Evolutionary conservation across 2,888 invertebrate genomes (phyloP), one percentile per base, ranked within the genome.

Genomic region (Ligdia adustata): DNA sequence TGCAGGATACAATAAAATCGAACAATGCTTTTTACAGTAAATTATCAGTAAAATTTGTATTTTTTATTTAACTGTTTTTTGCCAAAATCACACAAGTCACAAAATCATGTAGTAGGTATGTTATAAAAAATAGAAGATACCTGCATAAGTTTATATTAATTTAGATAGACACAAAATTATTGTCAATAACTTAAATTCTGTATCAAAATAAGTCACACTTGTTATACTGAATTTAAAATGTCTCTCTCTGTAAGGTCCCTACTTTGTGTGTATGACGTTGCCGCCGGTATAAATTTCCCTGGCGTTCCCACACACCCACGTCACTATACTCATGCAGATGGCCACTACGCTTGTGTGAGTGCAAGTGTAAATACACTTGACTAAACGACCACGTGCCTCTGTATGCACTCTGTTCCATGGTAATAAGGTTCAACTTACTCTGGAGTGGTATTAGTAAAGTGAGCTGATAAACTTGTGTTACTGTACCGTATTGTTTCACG

Each of bases 401-500:
- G 47, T 55, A 43, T 52, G 37, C 47, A 55, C 73, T 63, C 64
- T 85, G 68, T 65, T 18, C 0, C 35, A 0, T 50, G 9, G 18
- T 0, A 1, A 26, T 72, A 81, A 62, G 64, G 76, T 69, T 34
- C 27, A 63, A 50, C 60, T 55, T 66, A 37, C 59, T 55, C 61
- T 39, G 61, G 26, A 18, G 45, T 47, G 43, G 35, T 55, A 57
- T 53, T 62, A 57, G 57, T 42, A 33, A 64, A 57, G 65, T 71
- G 76, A 72, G 76, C 63, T 64, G 64, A 66, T 79, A 82, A 75
- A 73, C 72, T 81, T 81, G 88, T 81, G 69, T 78, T 75, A 73
- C 81, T 85, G 80, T 88, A 88, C 88, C 88, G 89, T 90, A 90
- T 90, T 90, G 89, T 90, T 89, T 86, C 87, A 86, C 84, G 87